Base-by-base conservation (phyloP, 2,888 invertebrate species). In the Drosophila siamana region DNA sequence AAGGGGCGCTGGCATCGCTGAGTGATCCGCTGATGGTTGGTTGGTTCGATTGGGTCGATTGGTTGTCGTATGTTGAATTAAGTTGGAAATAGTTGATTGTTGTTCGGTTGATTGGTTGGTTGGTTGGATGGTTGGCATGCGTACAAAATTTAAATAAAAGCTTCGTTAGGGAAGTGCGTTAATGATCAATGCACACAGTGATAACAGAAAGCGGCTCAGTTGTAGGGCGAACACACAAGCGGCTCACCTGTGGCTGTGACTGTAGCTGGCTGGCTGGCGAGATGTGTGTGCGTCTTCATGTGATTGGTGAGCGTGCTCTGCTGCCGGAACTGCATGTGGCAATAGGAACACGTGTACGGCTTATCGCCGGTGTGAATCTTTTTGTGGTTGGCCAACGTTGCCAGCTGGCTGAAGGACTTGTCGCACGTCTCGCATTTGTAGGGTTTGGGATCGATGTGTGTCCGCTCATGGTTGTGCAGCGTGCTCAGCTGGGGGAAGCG, bases 131-230 rank as follows among this genome's bases (percentile, higher is more conserved):
- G 71, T 77, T 78, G 43, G 88, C 88, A 88, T 86, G 90, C 90
- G 90, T 90, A 89, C 89, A 89, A 87, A 86, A 90, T 90, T 90
- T 86, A 91, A 90, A 90, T 88, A 88, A 90, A 91, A 90, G 90
- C 88, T 90, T 90, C 89, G 91, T 90, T 90, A 90, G 90, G 90
- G 90, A 84, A 89, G 89, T 89, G 84, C 84, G 86, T 85, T 88
- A 85, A 78, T 88, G 74, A 78, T 84, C 83, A 85, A 86, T 85
- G 86, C 86, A 85, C 83, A 84, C 83, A 85, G 85, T 85, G 89
- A 89, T 89, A 80, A 89, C 89, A 88, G 79, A 83, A 85, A 85
- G 88, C 88, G 86, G 80, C 87, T 88, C 80, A 89, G 87, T 89
- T 78, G 89, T 89, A 90, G 86, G 91, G 88, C 90, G 89, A 87